Conservation (phyloP, 2,113 vertebrate genomes). For the Rhinolophus sinicus region DNA sequence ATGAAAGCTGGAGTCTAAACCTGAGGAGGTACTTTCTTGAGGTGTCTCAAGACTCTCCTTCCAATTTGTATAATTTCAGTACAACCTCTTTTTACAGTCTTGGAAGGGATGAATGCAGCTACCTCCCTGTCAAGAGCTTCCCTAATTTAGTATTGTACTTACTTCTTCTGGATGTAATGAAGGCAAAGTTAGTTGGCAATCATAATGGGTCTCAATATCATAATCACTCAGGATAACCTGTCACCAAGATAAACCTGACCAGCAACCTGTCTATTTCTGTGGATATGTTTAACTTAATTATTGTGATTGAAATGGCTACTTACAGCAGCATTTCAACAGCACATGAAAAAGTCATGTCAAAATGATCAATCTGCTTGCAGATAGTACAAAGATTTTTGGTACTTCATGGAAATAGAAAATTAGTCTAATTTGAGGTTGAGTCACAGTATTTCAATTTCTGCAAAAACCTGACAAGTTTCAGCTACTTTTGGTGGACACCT, state of each 20-base stretch:
- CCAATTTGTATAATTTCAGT: neutral
- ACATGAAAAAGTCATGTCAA: neutral
- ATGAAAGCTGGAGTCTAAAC: neutral
- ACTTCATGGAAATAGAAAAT: neutral
- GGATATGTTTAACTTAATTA: neutral
- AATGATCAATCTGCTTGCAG: neutral
- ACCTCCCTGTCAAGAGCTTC: neutral
- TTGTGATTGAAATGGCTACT: neutral
- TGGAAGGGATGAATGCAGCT: neutral
- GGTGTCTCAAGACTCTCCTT: neutral
- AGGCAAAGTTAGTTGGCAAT: neutral
- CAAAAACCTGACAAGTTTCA: neutral
- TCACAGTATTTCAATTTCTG: neutral
- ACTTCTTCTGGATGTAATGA: neutral
- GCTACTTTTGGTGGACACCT: neutral
- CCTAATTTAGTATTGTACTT: accelerated
- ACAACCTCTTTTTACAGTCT: neutral
- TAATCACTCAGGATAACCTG: neutral
- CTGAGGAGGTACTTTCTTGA: neutral
- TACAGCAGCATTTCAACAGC: neutral
- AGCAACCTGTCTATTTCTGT: neutral
- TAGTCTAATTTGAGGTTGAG: neutral
- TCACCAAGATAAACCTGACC: neutral
- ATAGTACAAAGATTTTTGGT: neutral
- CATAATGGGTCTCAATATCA: neutral